Conservation (phyloP, 1,140 invertebrate genomes). For the Drosophila prosaltans region DNA sequence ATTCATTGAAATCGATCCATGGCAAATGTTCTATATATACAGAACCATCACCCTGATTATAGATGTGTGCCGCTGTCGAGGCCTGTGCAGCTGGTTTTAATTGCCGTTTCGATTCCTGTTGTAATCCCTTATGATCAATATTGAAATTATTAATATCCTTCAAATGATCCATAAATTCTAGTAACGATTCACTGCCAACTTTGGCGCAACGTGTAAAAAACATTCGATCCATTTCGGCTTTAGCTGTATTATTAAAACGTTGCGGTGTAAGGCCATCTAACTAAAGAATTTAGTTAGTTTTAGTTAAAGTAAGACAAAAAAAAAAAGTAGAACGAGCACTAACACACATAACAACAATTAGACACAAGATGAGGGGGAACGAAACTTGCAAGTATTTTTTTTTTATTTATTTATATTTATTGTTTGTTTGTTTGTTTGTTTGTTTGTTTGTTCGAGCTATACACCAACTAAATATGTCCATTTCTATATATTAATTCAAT, state of each 20-base stretch:
- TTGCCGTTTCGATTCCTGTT: constrained; percentile 39
- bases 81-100: constrained; percentile 82
- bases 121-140: constrained; percentile 52
- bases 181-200: constrained; percentile 94
- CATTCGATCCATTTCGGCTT: constrained; percentile 85
- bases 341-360: constrained; percentile 36
- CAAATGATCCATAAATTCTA: constrained; percentile 90
- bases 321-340: constrained; percentile 13
- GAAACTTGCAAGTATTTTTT: constrained; percentile 18
- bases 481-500: constrained; percentile 34
- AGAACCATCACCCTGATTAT: constrained; percentile 84
- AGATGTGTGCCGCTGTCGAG: constrained; percentile 84
- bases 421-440: constrained; percentile 29
- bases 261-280: constrained; percentile 48
- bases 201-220: constrained; percentile 96
- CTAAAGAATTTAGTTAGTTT: constrained; percentile 30
- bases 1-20: constrained; percentile 86
- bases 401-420: constrained; percentile 35
- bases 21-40: constrained; percentile 91
- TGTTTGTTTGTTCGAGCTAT: constrained; percentile 39
- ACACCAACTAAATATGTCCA: constrained; percentile 1
- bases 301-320: constrained; percentile 34
- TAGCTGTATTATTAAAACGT: constrained; percentile 60
- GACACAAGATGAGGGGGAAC: not conserved
- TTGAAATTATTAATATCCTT: constrained; percentile 54